Evolutionary conservation across 2,888 invertebrate genomes (phyloP), one percentile per base, ranked within the genome.

Genomic region (Ryuthela nishihirai): DNA sequence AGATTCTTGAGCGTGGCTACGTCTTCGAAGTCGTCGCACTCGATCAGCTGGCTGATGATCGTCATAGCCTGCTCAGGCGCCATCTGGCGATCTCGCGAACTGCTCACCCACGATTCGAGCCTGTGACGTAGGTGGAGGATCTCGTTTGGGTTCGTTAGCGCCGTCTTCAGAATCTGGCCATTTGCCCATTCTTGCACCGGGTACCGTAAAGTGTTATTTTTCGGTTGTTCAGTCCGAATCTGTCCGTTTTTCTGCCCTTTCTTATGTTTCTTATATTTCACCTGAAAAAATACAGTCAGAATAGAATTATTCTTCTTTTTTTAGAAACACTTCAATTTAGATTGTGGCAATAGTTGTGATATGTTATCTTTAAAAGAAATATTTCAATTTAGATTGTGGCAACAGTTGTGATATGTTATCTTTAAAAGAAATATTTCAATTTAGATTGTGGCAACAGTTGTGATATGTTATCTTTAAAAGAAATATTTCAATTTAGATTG

Each of bases 201-300:
- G 75, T 74, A 54, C 71, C 72, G 67, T 72, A 71, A n/a, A n/a
- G n/a, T n/a, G n/a, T n/a, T 34, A 5, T 40, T 39, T 15, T 39
- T 40, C 7, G 49, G 32, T 10, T 48, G 21, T 25, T 49, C 49
- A 9, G 29, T 26, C 9, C 50, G 39, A 23, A 61, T 10, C 21
- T 61, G 61, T 6, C 56, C 52, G 25, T 58, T 55, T 35, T 56
- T 56, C 41, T 41, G 54, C 6, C 52, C 83, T 77, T 92, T 89
- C 83, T 92, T 92, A 80, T 94, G 91, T 77, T 95, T 97, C 79
- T 93, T 94, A 79, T 97, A 97, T 80, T 94, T 95, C 43, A 95
- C 93, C 82, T 83, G 59, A 36, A 41, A 45, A 21, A 23, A 9
- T 10, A 39, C n/a, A n/a, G n/a, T n/a, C n/a, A n/a, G n/a, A n/a